phyloP scores from a whole-genome alignment of 2,797 vertebrate genomes.

The Choloepus didactylus region DNA sequence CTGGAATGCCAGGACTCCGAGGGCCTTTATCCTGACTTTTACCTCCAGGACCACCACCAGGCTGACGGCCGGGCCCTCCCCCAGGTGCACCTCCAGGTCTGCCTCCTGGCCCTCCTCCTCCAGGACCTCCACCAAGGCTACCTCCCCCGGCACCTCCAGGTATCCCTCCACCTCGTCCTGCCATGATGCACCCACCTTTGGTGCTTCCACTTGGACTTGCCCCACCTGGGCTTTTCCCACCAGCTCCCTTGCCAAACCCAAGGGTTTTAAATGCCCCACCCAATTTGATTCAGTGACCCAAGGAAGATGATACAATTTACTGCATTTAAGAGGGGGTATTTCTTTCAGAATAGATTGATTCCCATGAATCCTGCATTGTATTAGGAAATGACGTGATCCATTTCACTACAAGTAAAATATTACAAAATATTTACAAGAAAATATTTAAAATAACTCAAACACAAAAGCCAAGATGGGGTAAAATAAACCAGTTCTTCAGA shows the following conservation, averaged over 20 bases:
- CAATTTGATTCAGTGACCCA: too few relatives aligned
- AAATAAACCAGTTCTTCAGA: too few relatives aligned
- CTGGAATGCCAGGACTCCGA: constrained; percentile 80
- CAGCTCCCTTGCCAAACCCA: constrained; percentile 90
- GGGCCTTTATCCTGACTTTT: constrained; percentile 93
- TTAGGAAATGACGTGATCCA: constrained; percentile 84
- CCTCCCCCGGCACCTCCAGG: constrained; percentile 95
- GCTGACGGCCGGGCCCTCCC: constrained; percentile 94
- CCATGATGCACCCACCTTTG: constrained; percentile 90
- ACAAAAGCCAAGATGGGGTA: too few relatives aligned
- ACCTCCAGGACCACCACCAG: constrained; percentile 94
- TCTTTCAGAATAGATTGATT: constrained; percentile 61
- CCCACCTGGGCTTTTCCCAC: too few relatives aligned
- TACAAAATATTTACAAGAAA: too few relatives aligned
- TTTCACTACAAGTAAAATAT: not conserved
- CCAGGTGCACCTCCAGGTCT: constrained; percentile 85
- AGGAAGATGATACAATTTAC: too few relatives aligned
- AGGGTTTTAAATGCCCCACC: too few relatives aligned
- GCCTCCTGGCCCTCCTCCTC: constrained; percentile 72
- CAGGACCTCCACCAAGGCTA: constrained; percentile 94
- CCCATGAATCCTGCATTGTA: constrained; percentile 73
- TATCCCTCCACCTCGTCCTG: constrained; percentile 94
- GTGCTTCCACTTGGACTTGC: constrained; percentile 87
- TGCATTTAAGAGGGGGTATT: too few relatives aligned
- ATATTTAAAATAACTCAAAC: too few relatives aligned